Base-by-base conservation (phyloP, 2,888 invertebrate species). In the Leucophenga maculata region DNA sequence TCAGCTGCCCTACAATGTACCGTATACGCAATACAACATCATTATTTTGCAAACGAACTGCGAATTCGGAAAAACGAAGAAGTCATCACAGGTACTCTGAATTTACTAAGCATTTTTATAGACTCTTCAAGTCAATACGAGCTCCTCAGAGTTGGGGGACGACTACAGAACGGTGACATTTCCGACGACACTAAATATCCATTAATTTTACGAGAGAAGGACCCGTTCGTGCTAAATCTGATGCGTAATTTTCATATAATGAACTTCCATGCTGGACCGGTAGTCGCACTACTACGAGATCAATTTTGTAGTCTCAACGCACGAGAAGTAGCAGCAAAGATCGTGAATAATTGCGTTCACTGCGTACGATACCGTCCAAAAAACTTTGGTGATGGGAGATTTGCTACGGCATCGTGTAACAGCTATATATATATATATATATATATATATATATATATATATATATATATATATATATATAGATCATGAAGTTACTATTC, bases 221-320 rank as follows among this genome's bases (percentile, higher is more conserved):
- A 55, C n/a, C 55, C 20, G 1, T 55, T 55, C n/a, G 55, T 55
- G 18, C 8, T 18, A 3, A 52, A 20, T 52, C 1, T 52, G 18
- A n/a, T 52, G 20, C 52, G 52, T n/a, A 1, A 52, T 20, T 52
- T n/a, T 6, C 52, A 52, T 14, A 52, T 52, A 3, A 18, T 6
- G 3, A 50, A 4, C 50, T 54, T 44, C 16, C 73, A 73, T 46
- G 73, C 69, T 26, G 71, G 71, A 13, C 65, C 54, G 0, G 67
- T 69, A 9, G 50, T 68, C 14, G 50, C 59, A 2, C n/a, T 67
- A 8, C 32, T 73, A 6, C 48, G 67, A 1, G 22, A 54, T 31
- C 18, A 39, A n/a, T 59, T 71, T 16, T 72, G 69, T 69, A 39
- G 65, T 14, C 1, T 72, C 2, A 67, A 67, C 31, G 72, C 62